Evolutionary conservation across 2,113 vertebrate genomes (phyloP), one percentile per base, ranked within the genome.

Genomic region (Cololabis saira): DNA sequence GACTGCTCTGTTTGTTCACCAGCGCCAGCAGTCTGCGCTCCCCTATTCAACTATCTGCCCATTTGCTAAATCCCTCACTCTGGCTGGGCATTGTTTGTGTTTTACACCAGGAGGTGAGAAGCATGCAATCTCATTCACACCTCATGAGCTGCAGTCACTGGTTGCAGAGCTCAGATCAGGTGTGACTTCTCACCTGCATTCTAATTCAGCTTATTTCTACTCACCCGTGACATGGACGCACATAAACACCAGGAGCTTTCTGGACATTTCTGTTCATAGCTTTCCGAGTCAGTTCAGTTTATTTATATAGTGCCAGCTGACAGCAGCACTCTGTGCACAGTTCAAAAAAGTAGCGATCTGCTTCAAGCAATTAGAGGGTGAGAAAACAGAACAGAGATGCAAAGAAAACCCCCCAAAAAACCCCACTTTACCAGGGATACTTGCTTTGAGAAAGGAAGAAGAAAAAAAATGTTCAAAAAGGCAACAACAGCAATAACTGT

Each of bases 1-100:
- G 74, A 61, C 80, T 61, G 75, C 77, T 74, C 17, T 87, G 90
- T 91, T 90, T 91, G 86, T 91, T 90, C 88, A 90, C 84, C 87
- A 90, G 89, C 87, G 89, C 87, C 89, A 78, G 74, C 37, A 61
- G 87, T 91, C 89, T 89, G 83, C 75, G 77, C 79, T 50, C 67
- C 77, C 69, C 80, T 84, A 89, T 91, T 91, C 84, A 91, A 50
- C 80, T 67, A 63, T 67, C 74, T 43, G 79, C 64, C 82, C 33
- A 63, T 70, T 74, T 45, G 71, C 80, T 88, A 88, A 88, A 85
- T 76, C 86, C 83, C 16, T 61, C 69, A 41, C 67, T 77, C 71
- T 18, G 62, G 53, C 70, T 6, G 19, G 74, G 75, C 72, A 85
- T 87, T 87, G 83, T 91, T 86, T 81, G 72, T 50, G 2, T 83